Evolutionary conservation across 2,888 invertebrate genomes (phyloP).

Genomic region (Agriopis aurantiaria): DNA sequence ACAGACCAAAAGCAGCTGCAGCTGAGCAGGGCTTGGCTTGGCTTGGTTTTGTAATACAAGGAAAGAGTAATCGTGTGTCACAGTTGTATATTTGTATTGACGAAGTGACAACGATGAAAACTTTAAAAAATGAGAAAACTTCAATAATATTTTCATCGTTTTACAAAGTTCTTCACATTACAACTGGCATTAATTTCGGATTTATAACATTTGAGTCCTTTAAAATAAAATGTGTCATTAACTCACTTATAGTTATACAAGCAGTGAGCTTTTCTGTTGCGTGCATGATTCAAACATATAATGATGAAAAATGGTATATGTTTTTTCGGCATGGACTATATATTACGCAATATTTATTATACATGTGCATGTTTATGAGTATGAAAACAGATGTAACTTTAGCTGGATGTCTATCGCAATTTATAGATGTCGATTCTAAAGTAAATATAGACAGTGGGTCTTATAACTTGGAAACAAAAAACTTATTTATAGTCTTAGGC

Average conservation of each 20-base stretch:
- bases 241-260: neutral
- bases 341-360: neutral
- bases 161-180: neutral
- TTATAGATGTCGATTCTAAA: neutral
- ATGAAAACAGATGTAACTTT: neutral
- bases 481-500: neutral
- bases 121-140: neutral
- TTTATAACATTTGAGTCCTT: neutral
- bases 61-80: no score
- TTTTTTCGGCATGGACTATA: neutral
- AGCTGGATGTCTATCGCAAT: neutral
- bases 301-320: neutral
- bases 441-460: neutral
- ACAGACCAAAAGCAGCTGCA: no score
- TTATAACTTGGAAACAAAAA: neutral
- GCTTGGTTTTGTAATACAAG: no score
- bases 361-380: neutral
- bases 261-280: neutral
- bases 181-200: neutral
- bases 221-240: neutral
- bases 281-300: neutral
- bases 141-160: neutral
- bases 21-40: no score
- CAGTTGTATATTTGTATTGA: no score
- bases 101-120: neutral